phyloP scores from a whole-genome alignment of 2,888 invertebrate genomes.

The Ochropleura leucogaster region DNA sequence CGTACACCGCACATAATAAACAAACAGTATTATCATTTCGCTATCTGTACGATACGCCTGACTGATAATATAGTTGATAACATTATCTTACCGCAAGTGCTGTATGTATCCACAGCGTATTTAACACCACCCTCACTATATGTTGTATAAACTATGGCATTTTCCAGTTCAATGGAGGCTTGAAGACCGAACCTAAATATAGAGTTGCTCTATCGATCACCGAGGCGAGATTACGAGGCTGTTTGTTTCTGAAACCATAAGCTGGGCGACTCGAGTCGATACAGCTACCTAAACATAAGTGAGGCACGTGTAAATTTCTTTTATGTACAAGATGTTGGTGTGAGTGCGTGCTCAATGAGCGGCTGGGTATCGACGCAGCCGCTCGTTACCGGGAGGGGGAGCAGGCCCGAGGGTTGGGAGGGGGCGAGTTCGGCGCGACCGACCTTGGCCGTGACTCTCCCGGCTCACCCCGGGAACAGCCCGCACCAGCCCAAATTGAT shows the following conservation, averaged over 20 bases:
- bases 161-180: slow-evolving; percentile 57
- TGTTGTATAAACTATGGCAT: slow-evolving; percentile 50
- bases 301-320: slow-evolving; percentile 67
- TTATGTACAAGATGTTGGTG: slow-evolving; percentile 53
- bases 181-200: slow-evolving; percentile 48
- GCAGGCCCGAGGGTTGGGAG: slow-evolving; percentile 41
- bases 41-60: slow-evolving; percentile 76
- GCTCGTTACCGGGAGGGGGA: slow-evolving; percentile 63
- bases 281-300: slow-evolving; percentile 60
- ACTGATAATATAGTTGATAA: slow-evolving; percentile 77
- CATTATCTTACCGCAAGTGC: slow-evolving; percentile 64
- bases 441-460: slow-evolving; percentile 91
- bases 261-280: slow-evolving; percentile 32
- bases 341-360: slow-evolving; percentile 79
- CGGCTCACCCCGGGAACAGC: slow-evolving; percentile 74
- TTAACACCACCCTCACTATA: slow-evolving; percentile 44
- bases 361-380: slow-evolving; percentile 76
- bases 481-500: slow-evolving; percentile 82
- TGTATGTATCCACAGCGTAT: slow-evolving; percentile 24
- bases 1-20: slow-evolving; percentile 69
- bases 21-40: slow-evolving; percentile 76
- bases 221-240: slow-evolving; percentile 57
- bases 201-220: slow-evolving; percentile 66
- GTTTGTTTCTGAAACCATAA: slow-evolving; percentile 66
- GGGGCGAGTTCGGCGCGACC: slow-evolving; percentile 73